Evolutionary conservation across 2,797 vertebrate genomes (phyloP).

Genomic region (Gobionotothen gibberifrons): DNA sequence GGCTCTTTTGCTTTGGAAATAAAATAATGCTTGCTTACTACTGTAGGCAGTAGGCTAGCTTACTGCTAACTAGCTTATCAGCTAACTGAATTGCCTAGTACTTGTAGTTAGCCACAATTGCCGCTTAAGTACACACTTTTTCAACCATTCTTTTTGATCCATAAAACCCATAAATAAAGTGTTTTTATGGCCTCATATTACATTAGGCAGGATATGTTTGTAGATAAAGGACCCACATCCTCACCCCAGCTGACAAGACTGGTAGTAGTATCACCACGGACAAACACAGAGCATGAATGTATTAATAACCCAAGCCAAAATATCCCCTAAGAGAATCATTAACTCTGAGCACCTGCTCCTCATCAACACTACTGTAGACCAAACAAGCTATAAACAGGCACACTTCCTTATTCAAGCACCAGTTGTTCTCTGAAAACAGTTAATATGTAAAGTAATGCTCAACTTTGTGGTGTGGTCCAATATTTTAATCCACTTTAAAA

Average conservation of each 20-base stretch:
- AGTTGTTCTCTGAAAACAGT: slow-evolving; percentile 58
- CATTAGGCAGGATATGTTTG: neutral
- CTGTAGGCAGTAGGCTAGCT: too few relatives aligned
- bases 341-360: slow-evolving; percentile 71
- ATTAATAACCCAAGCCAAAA: slow-evolving; percentile 74
- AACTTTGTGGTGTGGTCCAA: slow-evolving; percentile 31
- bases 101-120: too few relatives aligned
- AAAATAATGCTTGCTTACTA: too few relatives aligned
- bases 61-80: too few relatives aligned
- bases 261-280: slow-evolving; percentile 19
- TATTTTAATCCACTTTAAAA: slow-evolving; percentile 55
- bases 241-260: slow-evolving; percentile 26
- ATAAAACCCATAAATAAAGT: neutral
- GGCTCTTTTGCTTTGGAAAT: too few relatives aligned
- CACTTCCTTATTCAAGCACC: slow-evolving; percentile 58
- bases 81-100: too few relatives aligned
- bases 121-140: neutral
- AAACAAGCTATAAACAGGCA: slow-evolving; percentile 57
- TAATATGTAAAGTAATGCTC: slow-evolving; percentile 38
- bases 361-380: slow-evolving; percentile 58
- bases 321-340: slow-evolving; percentile 74
- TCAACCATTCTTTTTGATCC: neutral
- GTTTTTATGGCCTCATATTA: neutral
- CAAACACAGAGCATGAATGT: slow-evolving; percentile 48
- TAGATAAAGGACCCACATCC: slow-evolving; percentile 3